Percentiles rank a stretch among this genome's conserved stretches.
phyloP scores from a whole-genome alignment of 2,797 vertebrate species.

The Anas bahamensis region DNA sequence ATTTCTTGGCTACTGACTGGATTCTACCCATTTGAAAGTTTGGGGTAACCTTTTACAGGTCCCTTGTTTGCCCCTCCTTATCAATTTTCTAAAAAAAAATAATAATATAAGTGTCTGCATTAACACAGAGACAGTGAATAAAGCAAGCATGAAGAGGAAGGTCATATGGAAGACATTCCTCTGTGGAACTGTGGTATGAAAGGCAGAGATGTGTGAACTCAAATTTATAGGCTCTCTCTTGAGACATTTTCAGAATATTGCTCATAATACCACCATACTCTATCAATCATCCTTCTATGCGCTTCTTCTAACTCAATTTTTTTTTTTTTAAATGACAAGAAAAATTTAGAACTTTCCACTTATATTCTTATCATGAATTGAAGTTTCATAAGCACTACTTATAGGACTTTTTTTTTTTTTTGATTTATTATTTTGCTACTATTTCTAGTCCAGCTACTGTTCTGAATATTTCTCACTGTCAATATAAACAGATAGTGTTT shows the following conservation, averaged over 20 bases:
- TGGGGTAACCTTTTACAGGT: neutral
- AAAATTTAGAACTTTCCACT: neutral
- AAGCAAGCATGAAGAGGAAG: constrained; percentile 1
- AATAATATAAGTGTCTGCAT: neutral
- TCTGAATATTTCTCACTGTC: neutral
- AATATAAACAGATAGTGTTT: neutral
- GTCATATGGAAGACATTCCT: neutral
- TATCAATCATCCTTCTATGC: constrained; percentile 13
- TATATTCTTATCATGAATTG: neutral
- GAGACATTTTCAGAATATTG: constrained; percentile 41
- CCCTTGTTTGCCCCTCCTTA: neutral
- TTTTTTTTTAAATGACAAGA: neutral
- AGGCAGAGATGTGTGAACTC: constrained; percentile 25
- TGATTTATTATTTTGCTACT: neutral
- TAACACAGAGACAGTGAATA: neutral
- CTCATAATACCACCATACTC: neutral
- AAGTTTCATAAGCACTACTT: neutral
- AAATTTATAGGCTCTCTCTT: constrained; percentile 28
- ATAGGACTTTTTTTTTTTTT: neutral
- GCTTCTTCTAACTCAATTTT: neutral
- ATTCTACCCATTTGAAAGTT: neutral
- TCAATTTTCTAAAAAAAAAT: neutral
- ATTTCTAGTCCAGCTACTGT: neutral
- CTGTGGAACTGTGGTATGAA: neutral
- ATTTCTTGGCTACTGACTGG: neutral